Evolutionary conservation across 1,140 invertebrate genomes (phyloP).

Genomic region (Papilio glaucus): DNA sequence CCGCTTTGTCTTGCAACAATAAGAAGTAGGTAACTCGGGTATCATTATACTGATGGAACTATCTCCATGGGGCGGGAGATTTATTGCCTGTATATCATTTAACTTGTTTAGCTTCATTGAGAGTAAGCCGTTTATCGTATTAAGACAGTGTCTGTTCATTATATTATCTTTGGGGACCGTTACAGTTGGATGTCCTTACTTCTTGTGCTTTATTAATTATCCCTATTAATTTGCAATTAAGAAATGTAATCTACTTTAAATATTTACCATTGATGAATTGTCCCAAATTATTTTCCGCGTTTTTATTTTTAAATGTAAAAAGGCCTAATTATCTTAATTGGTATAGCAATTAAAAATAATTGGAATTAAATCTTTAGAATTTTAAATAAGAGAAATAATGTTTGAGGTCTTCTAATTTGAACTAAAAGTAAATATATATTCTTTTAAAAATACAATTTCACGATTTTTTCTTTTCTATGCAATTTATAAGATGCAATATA

Average conservation of each 20-base stretch:
- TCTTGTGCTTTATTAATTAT: background rate
- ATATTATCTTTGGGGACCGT: constrained; percentile 57
- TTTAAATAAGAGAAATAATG: background rate
- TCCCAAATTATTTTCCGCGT: background rate
- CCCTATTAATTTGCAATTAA: background rate
- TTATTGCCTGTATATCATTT: constrained; percentile 69
- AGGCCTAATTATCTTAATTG: background rate
- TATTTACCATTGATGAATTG: background rate
- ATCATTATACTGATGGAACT: constrained; percentile 54
- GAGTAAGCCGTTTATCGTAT: constrained; percentile 74
- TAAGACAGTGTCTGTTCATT: constrained; percentile 63
- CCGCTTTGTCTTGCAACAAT: constrained; percentile 51
- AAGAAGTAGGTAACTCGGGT: constrained; percentile 60
- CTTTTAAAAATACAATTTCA: background rate
- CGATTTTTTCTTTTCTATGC: background rate
- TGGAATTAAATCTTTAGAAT: background rate
- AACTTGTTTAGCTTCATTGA: constrained; percentile 79
- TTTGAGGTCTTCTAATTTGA: background rate
- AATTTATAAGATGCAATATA: background rate
- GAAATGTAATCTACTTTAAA: background rate
- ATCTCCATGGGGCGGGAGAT: constrained; percentile 57
- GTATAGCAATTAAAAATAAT: constrained; percentile 18
- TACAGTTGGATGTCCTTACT: constrained; percentile 52
- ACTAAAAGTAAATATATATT: background rate
- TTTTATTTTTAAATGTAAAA: background rate